These are phyloP conservation scores for Corydoras maculifer DNA, from an alignment of 2,113 vertebrate genomes.

Conservation along the genomic window DNA sequence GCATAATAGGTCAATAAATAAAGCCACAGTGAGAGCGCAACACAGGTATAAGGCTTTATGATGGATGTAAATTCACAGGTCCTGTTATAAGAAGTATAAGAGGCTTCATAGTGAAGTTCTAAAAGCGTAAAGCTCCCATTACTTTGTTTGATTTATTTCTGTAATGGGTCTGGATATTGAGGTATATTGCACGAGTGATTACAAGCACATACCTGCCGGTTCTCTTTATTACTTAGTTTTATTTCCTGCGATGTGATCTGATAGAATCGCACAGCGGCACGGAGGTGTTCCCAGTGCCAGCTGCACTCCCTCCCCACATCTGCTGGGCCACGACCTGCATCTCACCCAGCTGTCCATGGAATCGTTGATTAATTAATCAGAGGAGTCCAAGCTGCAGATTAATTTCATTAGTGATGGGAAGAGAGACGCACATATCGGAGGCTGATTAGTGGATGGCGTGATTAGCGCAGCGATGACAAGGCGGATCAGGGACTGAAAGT, in stretches of 20 bases:
- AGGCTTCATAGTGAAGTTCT: too few relatives aligned
- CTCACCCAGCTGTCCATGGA: slow-evolving; percentile 22
- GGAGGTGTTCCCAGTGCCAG: slow-evolving; percentile 2
- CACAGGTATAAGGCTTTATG: too few relatives aligned
- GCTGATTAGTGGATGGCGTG: slow-evolving; percentile 14
- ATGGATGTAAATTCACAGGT: too few relatives aligned
- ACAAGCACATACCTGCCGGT: background rate
- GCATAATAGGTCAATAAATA: too few relatives aligned
- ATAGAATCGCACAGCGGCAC: background rate
- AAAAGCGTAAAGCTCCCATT: too few relatives aligned
- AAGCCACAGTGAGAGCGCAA: too few relatives aligned
- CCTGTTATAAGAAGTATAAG: too few relatives aligned
- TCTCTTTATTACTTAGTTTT: background rate
- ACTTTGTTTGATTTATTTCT: too few relatives aligned
- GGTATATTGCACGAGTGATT: background rate
- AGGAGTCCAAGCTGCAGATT: slow-evolving; percentile 23
- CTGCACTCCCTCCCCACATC: slow-evolving; percentile 21
- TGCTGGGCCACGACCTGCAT: slow-evolving; percentile 13
- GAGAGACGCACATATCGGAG: background rate
- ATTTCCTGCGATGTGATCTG: background rate
- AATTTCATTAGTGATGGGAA: slow-evolving; percentile 21
- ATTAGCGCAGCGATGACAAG: slow-evolving; percentile 29
- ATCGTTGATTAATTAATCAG: slow-evolving; percentile 28
- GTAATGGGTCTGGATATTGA: background rate
- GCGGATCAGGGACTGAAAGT: slow-evolving; percentile 28